These are phyloP conservation scores for Hololepta plana DNA, from an alignment of 2,888 invertebrate species.

Conservation along the genomic window DNA sequence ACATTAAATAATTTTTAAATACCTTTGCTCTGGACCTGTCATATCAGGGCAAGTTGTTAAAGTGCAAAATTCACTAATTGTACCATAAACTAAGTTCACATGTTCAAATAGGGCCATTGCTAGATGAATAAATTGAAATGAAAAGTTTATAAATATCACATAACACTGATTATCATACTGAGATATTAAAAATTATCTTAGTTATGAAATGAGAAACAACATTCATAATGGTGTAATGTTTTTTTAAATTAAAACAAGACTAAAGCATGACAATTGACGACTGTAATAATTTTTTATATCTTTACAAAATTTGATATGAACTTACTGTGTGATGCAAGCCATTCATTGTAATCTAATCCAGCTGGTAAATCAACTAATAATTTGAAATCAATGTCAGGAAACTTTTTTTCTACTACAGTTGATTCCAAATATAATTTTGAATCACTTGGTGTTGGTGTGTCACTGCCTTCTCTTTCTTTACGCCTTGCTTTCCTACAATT, in stretches of 20 bases:
- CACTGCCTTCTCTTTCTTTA: slow-evolving; percentile 79
- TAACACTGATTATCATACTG: no score
- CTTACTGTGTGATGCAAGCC: slow-evolving; percentile 97
- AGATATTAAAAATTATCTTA: no score
- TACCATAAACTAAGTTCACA: slow-evolving; percentile 95
- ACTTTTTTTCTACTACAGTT: slow-evolving; percentile 81
- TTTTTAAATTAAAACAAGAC: no score
- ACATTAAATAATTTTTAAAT: slow-evolving; percentile 15
- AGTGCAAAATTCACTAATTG: slow-evolving; percentile 97
- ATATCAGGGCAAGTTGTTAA: slow-evolving; percentile 89
- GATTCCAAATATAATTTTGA: slow-evolving; percentile 92
- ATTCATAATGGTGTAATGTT: no score
- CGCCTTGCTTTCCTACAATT: slow-evolving; percentile 86
- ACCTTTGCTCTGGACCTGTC: slow-evolving; percentile 91
- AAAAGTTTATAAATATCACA: no score
- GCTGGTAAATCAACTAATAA: slow-evolving; percentile 87
- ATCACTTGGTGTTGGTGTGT: slow-evolving; percentile 52
- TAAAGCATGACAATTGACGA: no score
- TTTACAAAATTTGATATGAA: no score
- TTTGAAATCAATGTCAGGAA: slow-evolving; percentile 87
- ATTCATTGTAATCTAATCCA: slow-evolving; percentile 96
- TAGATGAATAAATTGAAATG: slow-evolving; percentile 30
- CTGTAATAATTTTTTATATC: no score
- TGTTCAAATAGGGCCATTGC: slow-evolving; percentile 97
- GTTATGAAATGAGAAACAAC: no score